These are phyloP conservation scores for Galleria mellonella DNA, from an alignment of 1,140 invertebrate genomes.

Conservation along the genomic window DNA sequence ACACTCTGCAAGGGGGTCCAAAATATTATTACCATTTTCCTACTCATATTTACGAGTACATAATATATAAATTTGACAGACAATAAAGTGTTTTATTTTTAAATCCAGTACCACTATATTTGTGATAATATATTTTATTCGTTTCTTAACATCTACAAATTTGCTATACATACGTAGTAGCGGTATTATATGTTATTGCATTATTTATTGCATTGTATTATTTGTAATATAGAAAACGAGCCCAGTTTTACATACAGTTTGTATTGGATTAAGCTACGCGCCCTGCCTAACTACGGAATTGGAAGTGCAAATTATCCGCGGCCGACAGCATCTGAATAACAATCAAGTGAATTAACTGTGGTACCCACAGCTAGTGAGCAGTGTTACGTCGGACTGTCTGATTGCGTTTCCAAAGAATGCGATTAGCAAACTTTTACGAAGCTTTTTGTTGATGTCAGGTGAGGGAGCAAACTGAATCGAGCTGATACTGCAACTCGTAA, in stretches of 20 bases:
- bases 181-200: constrained; percentile 1
- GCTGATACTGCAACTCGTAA: constrained; percentile 7
- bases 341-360: constrained; percentile 24
- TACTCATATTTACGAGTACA: too few species aligned
- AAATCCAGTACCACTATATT: too few species aligned
- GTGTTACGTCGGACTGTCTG: constrained; percentile 1
- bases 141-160: too few species aligned
- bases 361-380: neutral
- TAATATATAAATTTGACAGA: too few species aligned
- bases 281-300: constrained; percentile 26
- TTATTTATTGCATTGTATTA: constrained; percentile 4
- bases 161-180: too few species aligned
- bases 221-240: neutral
- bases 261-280: constrained; percentile 33
- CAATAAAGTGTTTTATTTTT: too few species aligned
- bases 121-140: too few species aligned
- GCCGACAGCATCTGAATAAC: constrained; percentile 35
- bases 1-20: too few species aligned
- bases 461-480: constrained; percentile 9
- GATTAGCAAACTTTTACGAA: constrained; percentile 16
- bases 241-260: constrained; percentile 19
- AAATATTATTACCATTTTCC: too few species aligned
- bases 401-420: constrained; percentile 15
- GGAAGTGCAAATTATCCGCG: constrained; percentile 33
- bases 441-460: constrained; percentile 13